Conservation (phyloP, 2,888 invertebrate genomes). For the Pseudeuparius sepicola region DNA sequence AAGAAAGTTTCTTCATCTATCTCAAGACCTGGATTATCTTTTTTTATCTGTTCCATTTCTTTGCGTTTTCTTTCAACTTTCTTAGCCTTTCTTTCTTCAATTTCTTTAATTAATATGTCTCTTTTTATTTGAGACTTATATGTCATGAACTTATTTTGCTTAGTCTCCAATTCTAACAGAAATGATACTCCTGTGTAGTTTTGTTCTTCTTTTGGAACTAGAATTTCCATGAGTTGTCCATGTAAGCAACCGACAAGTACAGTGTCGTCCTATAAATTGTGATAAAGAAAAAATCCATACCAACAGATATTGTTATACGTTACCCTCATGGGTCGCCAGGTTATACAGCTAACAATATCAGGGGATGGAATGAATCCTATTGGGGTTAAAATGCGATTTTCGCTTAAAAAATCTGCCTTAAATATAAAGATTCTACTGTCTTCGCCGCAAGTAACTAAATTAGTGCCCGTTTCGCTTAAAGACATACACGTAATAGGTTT, state of each 20-base stretch:
- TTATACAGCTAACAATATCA: constrained; percentile 52
- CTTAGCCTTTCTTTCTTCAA: constrained; percentile 42
- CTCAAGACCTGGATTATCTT: constrained; percentile 48
- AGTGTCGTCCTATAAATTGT: constrained; percentile 34
- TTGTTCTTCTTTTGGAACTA: constrained; percentile 39
- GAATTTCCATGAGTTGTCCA: constrained; percentile 47
- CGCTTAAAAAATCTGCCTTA: constrained; percentile 33
- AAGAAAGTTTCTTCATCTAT: constrained; percentile 51
- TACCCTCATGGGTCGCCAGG: constrained; percentile 43
- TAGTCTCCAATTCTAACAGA: constrained; percentile 34
- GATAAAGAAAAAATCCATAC: too few species aligned
- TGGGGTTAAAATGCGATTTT: constrained; percentile 43
- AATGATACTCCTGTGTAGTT: constrained; percentile 41
- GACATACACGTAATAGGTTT: constrained; percentile 51
- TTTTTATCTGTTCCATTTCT: constrained; percentile 48
- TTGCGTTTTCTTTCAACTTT: constrained; percentile 44
- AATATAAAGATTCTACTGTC: constrained; percentile 65
- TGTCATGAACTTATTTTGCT: constrained; percentile 43
- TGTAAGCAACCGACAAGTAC: constrained; percentile 45
- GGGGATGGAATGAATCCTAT: constrained; percentile 59
- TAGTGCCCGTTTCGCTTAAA: constrained; percentile 45
- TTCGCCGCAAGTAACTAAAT: constrained; percentile 56
- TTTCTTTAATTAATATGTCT: constrained; percentile 48
- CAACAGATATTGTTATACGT: too few species aligned
- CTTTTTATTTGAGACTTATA: constrained; percentile 50